Evolutionary conservation across 2,113 vertebrate species (phyloP).

Genomic region (Salvator merianae): DNA sequence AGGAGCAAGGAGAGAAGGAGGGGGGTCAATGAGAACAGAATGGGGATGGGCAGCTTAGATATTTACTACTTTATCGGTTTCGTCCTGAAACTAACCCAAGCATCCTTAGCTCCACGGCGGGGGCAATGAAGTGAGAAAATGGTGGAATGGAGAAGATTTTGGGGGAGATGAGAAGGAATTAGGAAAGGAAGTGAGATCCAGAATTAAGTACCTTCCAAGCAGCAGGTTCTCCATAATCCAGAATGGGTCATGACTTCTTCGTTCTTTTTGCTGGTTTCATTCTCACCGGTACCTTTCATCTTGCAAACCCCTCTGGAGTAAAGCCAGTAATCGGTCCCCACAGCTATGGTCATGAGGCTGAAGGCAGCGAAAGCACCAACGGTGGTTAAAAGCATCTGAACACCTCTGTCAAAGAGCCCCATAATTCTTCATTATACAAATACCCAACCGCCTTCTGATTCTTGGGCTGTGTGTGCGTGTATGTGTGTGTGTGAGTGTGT

Average conservation of each 20-base stretch:
- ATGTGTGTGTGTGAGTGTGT: constrained; percentile 62
- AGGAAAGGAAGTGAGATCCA: constrained; percentile 56
- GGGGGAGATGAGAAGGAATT: constrained; percentile 43
- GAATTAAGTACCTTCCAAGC: constrained; percentile 92
- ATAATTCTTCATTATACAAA: constrained; percentile 99
- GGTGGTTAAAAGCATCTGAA: constrained; percentile 99
- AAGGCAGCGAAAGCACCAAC: constrained; percentile 99
- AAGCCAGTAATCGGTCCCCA: constrained; percentile 99
- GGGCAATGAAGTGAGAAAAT: constrained; percentile 78
- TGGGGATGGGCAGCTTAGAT: background rate
- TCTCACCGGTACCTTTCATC: constrained; percentile 94
- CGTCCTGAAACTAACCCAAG: constrained; percentile 70
- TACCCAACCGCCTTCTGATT: constrained; percentile 94
- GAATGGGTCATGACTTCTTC: constrained; percentile 99
- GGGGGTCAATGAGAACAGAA: constrained; percentile 32
- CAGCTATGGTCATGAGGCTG: constrained; percentile 99
- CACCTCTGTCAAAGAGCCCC: constrained; percentile 99
- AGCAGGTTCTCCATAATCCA: constrained; percentile 99
- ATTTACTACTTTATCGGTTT: constrained; percentile 53
- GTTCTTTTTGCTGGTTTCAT: constrained; percentile 99
- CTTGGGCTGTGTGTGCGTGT: constrained; percentile 82
- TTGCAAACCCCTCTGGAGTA: constrained; percentile 98
- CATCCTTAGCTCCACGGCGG: constrained; percentile 45
- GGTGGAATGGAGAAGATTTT: constrained; percentile 77
- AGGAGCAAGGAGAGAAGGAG: constrained; percentile 25